A percentile compares a stretch with the other conserved stretches of the same genome.
Conservation (phyloP, 2,113 vertebrate genomes). For the Phyllostomus hastatus region DNA sequence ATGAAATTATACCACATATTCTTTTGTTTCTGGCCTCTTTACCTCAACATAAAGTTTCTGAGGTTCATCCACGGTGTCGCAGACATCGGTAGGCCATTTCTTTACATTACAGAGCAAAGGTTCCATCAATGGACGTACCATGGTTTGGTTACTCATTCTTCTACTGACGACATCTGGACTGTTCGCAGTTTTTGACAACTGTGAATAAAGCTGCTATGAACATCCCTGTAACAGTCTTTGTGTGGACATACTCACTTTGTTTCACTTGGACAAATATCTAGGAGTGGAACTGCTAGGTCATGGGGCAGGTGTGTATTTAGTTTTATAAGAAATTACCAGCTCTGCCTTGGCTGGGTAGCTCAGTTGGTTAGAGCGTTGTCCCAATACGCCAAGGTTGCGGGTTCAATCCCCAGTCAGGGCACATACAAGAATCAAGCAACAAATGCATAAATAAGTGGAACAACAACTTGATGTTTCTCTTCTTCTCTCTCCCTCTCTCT, state of each 20-base stretch:
- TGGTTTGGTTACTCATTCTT: not conserved
- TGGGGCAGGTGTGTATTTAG: not conserved
- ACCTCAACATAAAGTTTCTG: not conserved
- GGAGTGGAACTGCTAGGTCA: no score
- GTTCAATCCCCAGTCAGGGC: no score
- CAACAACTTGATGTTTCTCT: no score
- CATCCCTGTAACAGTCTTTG: not conserved
- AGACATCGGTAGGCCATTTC: not conserved
- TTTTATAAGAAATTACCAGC: not conserved
- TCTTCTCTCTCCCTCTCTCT: no score
- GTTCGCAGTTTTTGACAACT: not conserved
- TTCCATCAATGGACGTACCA: not conserved
- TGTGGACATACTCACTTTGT: not conserved
- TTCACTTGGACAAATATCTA: not conserved
- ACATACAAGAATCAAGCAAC: no score
- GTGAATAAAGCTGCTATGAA: not conserved
- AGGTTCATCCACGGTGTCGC: not conserved
- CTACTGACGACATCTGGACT: not conserved
- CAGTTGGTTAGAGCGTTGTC: no score
- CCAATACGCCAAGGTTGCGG: no score
- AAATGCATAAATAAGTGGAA: no score
- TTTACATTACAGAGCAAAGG: not conserved
- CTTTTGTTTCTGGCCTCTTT: not conserved
- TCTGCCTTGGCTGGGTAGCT: no score
- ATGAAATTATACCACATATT: not conserved